Conservation (phyloP, 2,888 invertebrate species). For the Ypsolopha scabrella region DNA sequence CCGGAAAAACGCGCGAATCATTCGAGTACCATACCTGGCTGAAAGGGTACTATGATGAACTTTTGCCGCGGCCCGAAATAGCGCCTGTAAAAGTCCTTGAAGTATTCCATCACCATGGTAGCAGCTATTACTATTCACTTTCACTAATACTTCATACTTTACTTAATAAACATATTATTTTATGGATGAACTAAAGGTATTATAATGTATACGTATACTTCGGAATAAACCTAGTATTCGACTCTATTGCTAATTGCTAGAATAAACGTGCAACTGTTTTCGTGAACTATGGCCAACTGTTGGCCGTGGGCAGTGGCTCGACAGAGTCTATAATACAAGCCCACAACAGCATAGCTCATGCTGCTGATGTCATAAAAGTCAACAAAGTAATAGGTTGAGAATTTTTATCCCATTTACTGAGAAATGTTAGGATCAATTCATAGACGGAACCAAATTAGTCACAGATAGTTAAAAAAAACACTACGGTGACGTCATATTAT, state of each 20-base stretch:
- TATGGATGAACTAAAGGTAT: too few species aligned
- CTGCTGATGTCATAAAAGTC: constrained; percentile 58
- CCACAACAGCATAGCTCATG: constrained; percentile 21
- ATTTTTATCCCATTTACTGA: constrained; percentile 32
- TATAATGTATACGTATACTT: too few species aligned
- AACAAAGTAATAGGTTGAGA: constrained; percentile 29
- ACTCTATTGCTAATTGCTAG: constrained; percentile 35
- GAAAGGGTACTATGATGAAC: constrained; percentile 51
- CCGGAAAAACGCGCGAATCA: too few species aligned
- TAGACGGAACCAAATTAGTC: constrained; percentile 27
- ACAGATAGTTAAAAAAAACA: constrained; percentile 10
- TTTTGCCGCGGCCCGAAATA: constrained; percentile 45
- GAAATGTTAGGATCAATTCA: constrained; percentile 16
- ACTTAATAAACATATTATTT: too few species aligned
- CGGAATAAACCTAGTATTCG: constrained; percentile 10
- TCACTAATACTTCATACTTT: too few species aligned
- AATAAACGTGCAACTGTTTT: constrained; percentile 45
- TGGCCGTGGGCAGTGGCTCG: constrained; percentile 23
- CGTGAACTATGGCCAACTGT: constrained; percentile 43
- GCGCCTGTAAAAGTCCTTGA: constrained; percentile 47
- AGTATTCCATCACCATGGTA: constrained; percentile 33
- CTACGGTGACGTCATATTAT: too few species aligned
- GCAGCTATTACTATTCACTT: too few species aligned
- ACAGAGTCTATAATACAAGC: constrained; percentile 26
- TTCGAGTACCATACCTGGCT: constrained; percentile 35